These are phyloP conservation scores for Prinia subflava DNA, from an alignment of 2,113 vertebrate genomes.

Conservation along the genomic window DNA sequence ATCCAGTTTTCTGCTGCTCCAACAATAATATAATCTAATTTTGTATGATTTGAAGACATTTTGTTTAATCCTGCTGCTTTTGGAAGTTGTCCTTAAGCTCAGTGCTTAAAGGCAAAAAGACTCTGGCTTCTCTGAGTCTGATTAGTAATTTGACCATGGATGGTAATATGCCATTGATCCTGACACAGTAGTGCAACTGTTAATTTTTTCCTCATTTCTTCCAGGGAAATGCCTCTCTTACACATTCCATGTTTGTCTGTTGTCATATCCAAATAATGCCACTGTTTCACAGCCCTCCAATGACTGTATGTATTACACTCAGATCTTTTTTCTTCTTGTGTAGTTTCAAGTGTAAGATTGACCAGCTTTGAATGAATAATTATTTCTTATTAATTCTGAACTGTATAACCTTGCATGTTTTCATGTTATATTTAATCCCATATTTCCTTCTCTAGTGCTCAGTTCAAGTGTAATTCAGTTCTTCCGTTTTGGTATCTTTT, in stretches of 20 bases:
- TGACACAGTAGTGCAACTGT: background rate
- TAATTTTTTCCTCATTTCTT: background rate
- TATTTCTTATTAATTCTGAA: background rate
- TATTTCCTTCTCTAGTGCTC: background rate
- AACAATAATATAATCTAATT: background rate
- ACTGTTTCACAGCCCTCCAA: background rate
- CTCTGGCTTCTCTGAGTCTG: background rate
- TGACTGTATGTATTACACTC: background rate
- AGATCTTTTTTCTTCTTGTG: background rate
- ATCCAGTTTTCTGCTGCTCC: background rate
- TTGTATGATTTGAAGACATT: background rate
- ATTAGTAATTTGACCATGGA: background rate
- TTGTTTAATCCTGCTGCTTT: background rate
- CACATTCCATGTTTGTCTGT: background rate
- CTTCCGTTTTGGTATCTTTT: background rate
- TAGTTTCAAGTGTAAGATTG: background rate
- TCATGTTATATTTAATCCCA: background rate
- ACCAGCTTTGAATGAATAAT: background rate
- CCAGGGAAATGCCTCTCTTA: background rate
- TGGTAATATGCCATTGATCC: background rate
- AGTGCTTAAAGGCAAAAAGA: background rate
- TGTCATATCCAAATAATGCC: background rate
- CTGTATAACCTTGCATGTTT: background rate
- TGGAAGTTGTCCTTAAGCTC: background rate
- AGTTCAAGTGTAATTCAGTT: background rate